Conservation (phyloP, 2,888 invertebrate species). For the Dasypogon diadema region DNA sequence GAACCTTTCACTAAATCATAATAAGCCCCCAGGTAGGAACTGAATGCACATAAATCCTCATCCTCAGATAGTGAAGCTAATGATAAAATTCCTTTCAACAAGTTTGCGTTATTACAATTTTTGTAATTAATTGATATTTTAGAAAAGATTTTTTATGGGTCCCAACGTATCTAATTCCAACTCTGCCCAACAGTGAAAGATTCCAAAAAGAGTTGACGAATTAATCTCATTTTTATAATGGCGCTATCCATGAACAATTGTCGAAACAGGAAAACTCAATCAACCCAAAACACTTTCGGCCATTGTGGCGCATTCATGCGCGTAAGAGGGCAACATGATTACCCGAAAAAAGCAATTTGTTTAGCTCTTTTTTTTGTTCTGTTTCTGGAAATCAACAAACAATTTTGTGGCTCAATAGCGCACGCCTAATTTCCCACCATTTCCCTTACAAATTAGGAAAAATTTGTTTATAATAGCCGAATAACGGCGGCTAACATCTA, state of each 20-base stretch:
- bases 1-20: too few relatives aligned
- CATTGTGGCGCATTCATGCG: constrained; percentile 24
- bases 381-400: constrained; percentile 47
- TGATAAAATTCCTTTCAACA: too few relatives aligned
- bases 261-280: constrained; percentile 32
- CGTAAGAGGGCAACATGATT: constrained; percentile 35
- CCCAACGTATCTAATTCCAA: too few relatives aligned
- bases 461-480: constrained; percentile 56
- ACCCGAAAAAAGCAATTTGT: constrained; percentile 11
- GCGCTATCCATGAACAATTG: constrained; percentile 12
- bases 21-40: too few relatives aligned
- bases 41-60: too few relatives aligned
- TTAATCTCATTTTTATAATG: constrained; percentile 14
- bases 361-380: constrained; percentile 9
- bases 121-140: too few relatives aligned
- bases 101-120: too few relatives aligned
- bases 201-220: not conserved
- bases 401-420: constrained; percentile 50
- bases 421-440: constrained; percentile 56
- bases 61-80: too few relatives aligned
- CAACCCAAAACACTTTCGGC: constrained; percentile 29
- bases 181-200: too few relatives aligned
- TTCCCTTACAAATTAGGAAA: constrained; percentile 53
- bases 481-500: constrained; percentile 55
- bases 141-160: too few relatives aligned